Percentiles rank a stretch among this genome's conserved stretches.
Evolutionary conservation across 53 echinoderm and acorn worm species (phyloP).

Genomic region (Hippasteria phrygiana): DNA sequence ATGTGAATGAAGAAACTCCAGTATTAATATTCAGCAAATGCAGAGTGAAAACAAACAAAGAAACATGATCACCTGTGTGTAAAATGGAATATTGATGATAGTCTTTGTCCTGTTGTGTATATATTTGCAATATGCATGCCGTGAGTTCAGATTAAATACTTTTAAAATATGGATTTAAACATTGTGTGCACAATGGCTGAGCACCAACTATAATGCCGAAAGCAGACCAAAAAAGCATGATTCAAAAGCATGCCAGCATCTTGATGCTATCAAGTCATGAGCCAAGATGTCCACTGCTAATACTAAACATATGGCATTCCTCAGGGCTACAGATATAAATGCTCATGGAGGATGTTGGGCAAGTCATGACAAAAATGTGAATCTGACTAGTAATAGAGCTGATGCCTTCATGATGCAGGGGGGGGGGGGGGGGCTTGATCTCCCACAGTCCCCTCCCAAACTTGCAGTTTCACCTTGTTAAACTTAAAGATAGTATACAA

Average conservation of each 20-base stretch:
- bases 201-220: neutral
- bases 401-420: neutral
- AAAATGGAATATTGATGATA: too few species aligned
- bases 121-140: too few species aligned
- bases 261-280: conserved; percentile 31
- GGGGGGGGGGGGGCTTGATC: neutral
- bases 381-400: neutral
- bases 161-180: too few species aligned
- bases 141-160: too few species aligned
- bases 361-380: conserved; percentile 51
- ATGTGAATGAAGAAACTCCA: too few species aligned
- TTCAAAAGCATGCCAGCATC: conserved; percentile 4
- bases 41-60: too few species aligned
- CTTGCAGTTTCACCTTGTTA: neutral
- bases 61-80: too few species aligned
- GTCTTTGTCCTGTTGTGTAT: too few species aligned
- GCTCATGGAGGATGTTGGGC: conserved; percentile 25
- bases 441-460: neutral
- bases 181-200: too few species aligned
- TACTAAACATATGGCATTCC: conserved; percentile 47
- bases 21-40: too few species aligned
- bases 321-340: conserved; percentile 35
- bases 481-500: too few species aligned
- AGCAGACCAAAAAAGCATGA: neutral
- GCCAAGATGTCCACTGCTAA: conserved; percentile 12